phyloP scores from a whole-genome alignment of 2,888 invertebrate species.

The Cephus pygmeus region DNA sequence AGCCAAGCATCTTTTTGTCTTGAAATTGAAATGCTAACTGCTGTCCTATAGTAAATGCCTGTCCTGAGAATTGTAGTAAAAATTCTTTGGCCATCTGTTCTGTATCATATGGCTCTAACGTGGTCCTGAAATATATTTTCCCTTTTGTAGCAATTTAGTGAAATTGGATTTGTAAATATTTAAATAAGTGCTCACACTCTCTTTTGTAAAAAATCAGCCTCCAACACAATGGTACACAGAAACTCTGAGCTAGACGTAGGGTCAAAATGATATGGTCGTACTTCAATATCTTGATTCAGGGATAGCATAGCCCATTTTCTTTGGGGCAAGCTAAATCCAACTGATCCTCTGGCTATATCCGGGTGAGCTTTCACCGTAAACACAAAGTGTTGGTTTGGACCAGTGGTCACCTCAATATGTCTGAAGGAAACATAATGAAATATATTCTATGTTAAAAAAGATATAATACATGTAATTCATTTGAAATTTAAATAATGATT shows the following conservation, averaged over 20 bases:
- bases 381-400: slow-evolving; percentile 82
- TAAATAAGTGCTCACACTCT: slow-evolving; percentile 79
- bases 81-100: slow-evolving; percentile 98
- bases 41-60: slow-evolving; percentile 92
- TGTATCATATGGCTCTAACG: slow-evolving; percentile 92
- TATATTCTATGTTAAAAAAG: slow-evolving; percentile 3
- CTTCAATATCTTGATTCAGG: slow-evolving; percentile 90
- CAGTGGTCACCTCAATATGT: slow-evolving; percentile 85
- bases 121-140: slow-evolving; percentile 72
- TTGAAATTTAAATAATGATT: neutral
- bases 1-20: slow-evolving; percentile 86
- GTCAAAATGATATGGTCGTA: slow-evolving; percentile 80
- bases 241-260: slow-evolving; percentile 80
- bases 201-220: slow-evolving; percentile 94
- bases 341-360: slow-evolving; percentile 80
- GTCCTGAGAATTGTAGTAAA: slow-evolving; percentile 86
- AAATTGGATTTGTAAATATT: neutral
- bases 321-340: slow-evolving; percentile 94
- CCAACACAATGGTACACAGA: slow-evolving; percentile 85
- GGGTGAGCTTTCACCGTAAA: slow-evolving; percentile 84
- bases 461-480: neutral
- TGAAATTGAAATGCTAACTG: slow-evolving; percentile 90
- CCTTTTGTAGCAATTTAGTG: neutral
- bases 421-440: slow-evolving; percentile 66
- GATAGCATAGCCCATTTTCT: slow-evolving; percentile 97